Conservation (phyloP, 2,113 vertebrate species). For the Numida meleagris region DNA sequence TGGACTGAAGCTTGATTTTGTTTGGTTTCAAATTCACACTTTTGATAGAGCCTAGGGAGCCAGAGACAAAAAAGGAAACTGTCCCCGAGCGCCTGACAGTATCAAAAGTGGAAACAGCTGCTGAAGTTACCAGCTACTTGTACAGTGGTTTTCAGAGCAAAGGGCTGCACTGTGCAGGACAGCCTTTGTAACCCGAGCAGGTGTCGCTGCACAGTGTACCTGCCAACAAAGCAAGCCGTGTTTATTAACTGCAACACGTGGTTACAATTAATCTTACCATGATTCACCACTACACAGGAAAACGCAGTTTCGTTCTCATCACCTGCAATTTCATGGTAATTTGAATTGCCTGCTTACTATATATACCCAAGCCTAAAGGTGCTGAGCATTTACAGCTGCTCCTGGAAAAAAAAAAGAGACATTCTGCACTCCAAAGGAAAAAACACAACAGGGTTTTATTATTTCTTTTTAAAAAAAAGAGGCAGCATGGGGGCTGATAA, state of each 20-base stretch:
- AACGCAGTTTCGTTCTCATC: background rate
- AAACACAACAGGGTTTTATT: background rate
- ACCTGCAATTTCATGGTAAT: background rate
- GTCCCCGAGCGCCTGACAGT: slow-evolving; percentile 6
- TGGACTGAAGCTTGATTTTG: slow-evolving; percentile 61
- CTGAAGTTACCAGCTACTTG: background rate
- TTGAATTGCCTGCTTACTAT: background rate
- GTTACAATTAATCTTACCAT: background rate
- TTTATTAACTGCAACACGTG: background rate
- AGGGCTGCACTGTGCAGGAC: background rate
- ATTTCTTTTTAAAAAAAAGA: background rate
- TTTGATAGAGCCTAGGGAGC: slow-evolving; percentile 49
- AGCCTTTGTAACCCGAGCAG: background rate
- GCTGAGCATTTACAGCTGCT: background rate
- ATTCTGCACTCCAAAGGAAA: background rate
- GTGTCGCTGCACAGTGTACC: background rate
- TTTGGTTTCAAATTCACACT: slow-evolving; percentile 56
- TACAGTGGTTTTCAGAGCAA: background rate
- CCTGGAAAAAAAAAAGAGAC: background rate
- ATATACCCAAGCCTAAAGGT: background rate
- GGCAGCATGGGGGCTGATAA: background rate
- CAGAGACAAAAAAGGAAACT: slow-evolving; percentile 22
- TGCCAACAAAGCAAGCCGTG: background rate
- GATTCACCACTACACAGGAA: background rate
- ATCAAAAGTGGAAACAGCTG: slow-evolving; percentile 22